Evolutionary conservation across 2,888 invertebrate species (phyloP), one percentile per base, ranked within the genome.

Genomic region (Caenorhabditis imperialis): DNA sequence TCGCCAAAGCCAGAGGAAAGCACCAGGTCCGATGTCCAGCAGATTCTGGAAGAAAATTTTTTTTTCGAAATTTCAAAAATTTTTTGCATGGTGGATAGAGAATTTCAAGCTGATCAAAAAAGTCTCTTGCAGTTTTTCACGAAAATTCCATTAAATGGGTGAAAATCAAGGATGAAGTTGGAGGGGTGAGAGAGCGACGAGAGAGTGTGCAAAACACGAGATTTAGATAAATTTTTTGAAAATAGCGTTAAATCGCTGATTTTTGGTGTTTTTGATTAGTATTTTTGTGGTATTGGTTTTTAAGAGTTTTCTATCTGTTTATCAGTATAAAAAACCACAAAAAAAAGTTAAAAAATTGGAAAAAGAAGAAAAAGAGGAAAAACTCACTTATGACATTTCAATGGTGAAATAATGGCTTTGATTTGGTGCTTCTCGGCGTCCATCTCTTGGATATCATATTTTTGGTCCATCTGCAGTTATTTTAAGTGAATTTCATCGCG

Each of bases 331-430:
- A 35, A 33, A 33, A 22, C 12, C n/a, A 4, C 14, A 23, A 33
- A 50, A 22, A 38, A 51, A 33, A 44, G 8, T 42, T 30, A 3
- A 27, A 44, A 44, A 27, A 44, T 27, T 57, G 23, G n/a, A 14
- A 22, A 33, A 45, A 47, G 7, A 50, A 42, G 12, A 7, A 8
- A 42, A 25, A 27, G 23, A 48, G 14, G 7, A 3, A n/a, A 38
- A 25, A 37, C 55, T 20, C 37, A 83, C 85, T 79, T 76, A 40
- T 84, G 78, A 58, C 87, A 87, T 57, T 84, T 76, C 23, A 85
- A 71, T 2, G 86, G 87, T 4, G 78, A 75, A 35, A 87, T 87
- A 18, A 81, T 69, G 1, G 85, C 87, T 38, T 83, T 77, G 14
- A 86, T 83, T 71, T 84, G 79, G 51, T 85, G 84, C 18, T 51